These are phyloP conservation scores for Ameiurus melas DNA, from an alignment of 2,113 vertebrate species.

Conservation along the genomic window DNA sequence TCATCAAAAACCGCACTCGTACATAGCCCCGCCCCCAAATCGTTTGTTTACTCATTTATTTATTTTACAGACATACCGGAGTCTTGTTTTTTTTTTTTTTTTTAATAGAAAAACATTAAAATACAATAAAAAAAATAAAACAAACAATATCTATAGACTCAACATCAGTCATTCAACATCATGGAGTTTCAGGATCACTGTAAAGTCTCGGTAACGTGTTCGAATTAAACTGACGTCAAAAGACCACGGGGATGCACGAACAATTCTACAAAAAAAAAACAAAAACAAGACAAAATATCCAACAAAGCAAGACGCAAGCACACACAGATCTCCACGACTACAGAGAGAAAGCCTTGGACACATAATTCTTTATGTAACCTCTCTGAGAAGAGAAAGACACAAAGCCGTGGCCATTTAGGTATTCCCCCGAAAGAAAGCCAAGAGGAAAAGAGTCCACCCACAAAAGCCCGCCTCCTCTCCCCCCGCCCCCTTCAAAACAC, in stretches of 20 bases:
- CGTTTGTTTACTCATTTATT: no score
- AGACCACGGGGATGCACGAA: neutral
- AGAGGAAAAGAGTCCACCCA: neutral
- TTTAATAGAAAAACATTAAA: neutral
- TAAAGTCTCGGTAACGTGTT: neutral
- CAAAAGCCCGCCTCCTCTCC: no score
- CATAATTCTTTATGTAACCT: slow-evolving; percentile 89
- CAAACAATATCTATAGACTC: neutral
- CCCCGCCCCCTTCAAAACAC: neutral
- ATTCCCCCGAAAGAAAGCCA: neutral
- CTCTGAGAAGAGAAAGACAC: slow-evolving; percentile 66
- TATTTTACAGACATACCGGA: neutral
- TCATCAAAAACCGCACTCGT: neutral
- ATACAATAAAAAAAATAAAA: no score
- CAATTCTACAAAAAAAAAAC: neutral
- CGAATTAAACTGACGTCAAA: neutral
- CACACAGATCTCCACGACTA: neutral
- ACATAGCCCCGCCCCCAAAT: neutral
- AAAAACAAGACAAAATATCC: neutral
- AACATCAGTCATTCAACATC: neutral
- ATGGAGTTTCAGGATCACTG: neutral
- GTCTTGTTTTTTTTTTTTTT: neutral
- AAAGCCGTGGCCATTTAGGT: neutral
- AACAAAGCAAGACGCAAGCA: neutral
- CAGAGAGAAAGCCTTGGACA: neutral